These are phyloP conservation scores for Drosophila diplacantha DNA, from an alignment of 2,888 invertebrate species.

Conservation along the genomic window DNA sequence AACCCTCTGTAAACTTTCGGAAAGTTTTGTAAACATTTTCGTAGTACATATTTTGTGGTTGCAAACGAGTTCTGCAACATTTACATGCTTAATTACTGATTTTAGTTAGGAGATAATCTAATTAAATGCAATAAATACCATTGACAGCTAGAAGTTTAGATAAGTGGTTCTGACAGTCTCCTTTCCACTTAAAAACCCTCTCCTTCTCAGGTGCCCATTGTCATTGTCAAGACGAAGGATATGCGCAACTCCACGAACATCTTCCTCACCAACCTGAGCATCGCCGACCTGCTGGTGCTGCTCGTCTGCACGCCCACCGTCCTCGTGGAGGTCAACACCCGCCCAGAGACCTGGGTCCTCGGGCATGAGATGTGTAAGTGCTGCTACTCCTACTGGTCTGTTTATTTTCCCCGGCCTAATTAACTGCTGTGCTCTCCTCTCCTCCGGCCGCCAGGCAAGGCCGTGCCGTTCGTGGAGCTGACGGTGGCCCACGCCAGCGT, in stretches of 20 bases:
- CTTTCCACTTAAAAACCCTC: background rate
- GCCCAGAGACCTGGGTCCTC: slow-evolving; percentile 94
- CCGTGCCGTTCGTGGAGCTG: slow-evolving; percentile 94
- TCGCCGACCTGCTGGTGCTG: slow-evolving; percentile 94
- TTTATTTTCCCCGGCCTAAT: slow-evolving; percentile 42
- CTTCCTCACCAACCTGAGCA: slow-evolving; percentile 94
- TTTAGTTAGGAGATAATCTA: background rate
- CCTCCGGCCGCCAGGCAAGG: slow-evolving; percentile 83
- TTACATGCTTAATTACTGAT: background rate
- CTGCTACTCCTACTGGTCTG: slow-evolving; percentile 13
- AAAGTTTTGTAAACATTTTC: background rate
- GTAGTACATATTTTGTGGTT: background rate
- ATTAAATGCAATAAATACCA: background rate
- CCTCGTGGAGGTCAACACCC: slow-evolving; percentile 94
- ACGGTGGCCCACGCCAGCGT: slow-evolving; percentile 95
- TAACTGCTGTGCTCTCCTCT: slow-evolving; percentile 40
- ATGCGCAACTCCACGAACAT: slow-evolving; percentile 97
- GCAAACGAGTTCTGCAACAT: background rate
- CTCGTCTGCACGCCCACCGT: slow-evolving; percentile 95
- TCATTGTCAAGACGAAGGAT: slow-evolving; percentile 93
- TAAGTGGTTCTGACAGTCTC: background rate
- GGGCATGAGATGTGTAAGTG: slow-evolving; percentile 96
- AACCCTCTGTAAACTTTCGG: background rate
- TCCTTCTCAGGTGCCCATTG: slow-evolving; percentile 83
- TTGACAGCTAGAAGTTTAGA: background rate